A percentile compares a stretch with the other conserved stretches of the same genome.
These are phyloP conservation scores for Osmerus mordax DNA, from an alignment of 2,113 vertebrate species.

Conservation along the genomic window DNA sequence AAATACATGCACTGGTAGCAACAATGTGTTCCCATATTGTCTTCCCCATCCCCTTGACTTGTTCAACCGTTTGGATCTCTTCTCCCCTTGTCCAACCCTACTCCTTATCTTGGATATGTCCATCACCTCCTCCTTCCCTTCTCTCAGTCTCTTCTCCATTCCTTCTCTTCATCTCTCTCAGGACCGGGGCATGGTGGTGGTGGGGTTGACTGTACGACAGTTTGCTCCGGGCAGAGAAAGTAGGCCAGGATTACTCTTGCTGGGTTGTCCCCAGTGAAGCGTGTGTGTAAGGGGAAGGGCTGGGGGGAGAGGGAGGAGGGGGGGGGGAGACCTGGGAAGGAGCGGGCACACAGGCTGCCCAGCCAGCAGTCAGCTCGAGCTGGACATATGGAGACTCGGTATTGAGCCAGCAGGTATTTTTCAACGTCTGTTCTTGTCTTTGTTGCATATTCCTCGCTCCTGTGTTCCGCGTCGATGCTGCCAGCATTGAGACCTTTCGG, in stretches of 20 bases:
- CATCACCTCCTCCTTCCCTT: background rate
- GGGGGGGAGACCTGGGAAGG: slow-evolving; percentile 27
- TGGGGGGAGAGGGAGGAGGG: slow-evolving; percentile 36
- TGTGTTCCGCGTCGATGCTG: slow-evolving; percentile 49
- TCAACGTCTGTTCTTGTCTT: slow-evolving; percentile 63
- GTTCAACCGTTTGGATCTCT: background rate
- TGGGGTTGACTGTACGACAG: slow-evolving; percentile 50
- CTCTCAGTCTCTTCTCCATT: slow-evolving; percentile 11
- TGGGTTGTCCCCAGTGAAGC: slow-evolving; percentile 76
- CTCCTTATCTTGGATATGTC: background rate
- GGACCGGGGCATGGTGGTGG: slow-evolving; percentile 27
- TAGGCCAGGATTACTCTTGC: slow-evolving; percentile 76
- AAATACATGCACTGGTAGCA: too few species aligned
- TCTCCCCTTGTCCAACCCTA: background rate
- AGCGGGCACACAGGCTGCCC: slow-evolving; percentile 61
- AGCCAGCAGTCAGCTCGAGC: slow-evolving; percentile 50
- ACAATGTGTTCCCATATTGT: background rate
- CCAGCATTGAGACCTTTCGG: slow-evolving; percentile 41
- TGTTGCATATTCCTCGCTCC: slow-evolving; percentile 61
- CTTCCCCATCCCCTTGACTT: slow-evolving; percentile 18
- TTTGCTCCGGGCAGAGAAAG: slow-evolving; percentile 67
- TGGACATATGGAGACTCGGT: slow-evolving; percentile 71
- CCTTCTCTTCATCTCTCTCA: slow-evolving; percentile 19
- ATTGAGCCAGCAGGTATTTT: slow-evolving; percentile 74
- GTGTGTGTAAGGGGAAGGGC: slow-evolving; percentile 48